Base-by-base conservation (phyloP, 2,113 vertebrate genomes). In the Corythornis cristatus region DNA sequence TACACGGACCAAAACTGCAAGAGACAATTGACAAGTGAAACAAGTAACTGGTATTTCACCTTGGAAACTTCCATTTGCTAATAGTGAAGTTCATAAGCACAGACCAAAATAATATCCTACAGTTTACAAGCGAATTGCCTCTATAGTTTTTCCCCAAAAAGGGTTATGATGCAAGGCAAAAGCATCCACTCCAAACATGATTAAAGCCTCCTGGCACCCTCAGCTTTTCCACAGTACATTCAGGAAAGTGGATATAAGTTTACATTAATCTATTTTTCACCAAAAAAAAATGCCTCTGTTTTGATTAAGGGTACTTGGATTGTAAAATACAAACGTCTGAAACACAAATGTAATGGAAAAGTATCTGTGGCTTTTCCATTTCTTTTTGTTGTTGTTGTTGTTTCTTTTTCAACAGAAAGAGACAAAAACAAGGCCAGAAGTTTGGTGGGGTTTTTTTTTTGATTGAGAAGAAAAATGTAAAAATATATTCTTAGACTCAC, bases 1-100 rank as follows among this genome's bases (percentile, higher is more conserved):
- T 98, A 98, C 46, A 97, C 98, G 16, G 99, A 97, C 98, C 99
- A 99, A 97, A 99, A 97, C 99, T 99, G 94, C 86, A 97, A 96
- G 61, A 95, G 74, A 90, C 57, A 76, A 76, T 93, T 86, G 74
- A 92, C 81, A 93, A 28, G 58, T 81, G 79, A 95, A 93, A n/a
- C 56, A 88, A 57, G 20, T 56, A 81, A 70, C 48, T 62, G 83
- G 43, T 81, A 45, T 61, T 93, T 87, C 60, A 40, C 3, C 40
- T 78, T 40, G 37, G 64, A 92, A 84, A 46, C 26, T n/a, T 65
- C 46, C 31, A 33, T 87, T 82, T 72, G 35, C 51, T 87, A 74
- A 76, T 3, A 79, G 42, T 23, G 45, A 77, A 68, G 43, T 11
- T 92, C 60, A 62, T 6, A 8, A 89, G 26, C 75, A 64, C 28